Base-by-base conservation (phyloP, 2,113 vertebrate species). In the Amphiprion percula region DNA sequence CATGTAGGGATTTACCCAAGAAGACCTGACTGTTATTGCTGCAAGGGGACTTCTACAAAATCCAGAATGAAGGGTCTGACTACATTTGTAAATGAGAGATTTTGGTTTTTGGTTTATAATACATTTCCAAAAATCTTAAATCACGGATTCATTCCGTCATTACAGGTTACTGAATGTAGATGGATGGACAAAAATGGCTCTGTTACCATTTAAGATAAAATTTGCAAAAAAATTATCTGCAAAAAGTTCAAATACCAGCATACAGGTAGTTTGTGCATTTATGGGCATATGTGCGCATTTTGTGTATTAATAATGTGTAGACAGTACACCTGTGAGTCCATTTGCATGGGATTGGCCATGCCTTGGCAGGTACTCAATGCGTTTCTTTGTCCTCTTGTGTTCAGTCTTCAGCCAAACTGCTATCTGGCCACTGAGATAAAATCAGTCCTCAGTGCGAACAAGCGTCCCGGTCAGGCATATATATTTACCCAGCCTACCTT, bases 361-460 rank as follows among this genome's bases (percentile, higher is more conserved):
- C 23, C 49, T 82, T 79, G 67, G 70, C 74, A 63, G 46, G 55
- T 4, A 24, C 56, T 74, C 33, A 6, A 46, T 46, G 59, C 66
- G 68, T 54, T 52, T 79, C 44, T 80, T 80, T 85, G 67, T 87
- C 76, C 80, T 68, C 67, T 80, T 61, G 33, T 73, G 61, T 69
- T 85, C 44, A 77, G 60, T 87, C 77, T 69, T 76, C 28, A 65
- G 41, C 59, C 60, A 60, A 79, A 68, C 44, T 62, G 2, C 62
- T 81, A 74, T 84, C 77, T 65, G 63, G 66, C 80, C 30, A 54
- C 58, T 59, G 62, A 65, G 93, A 92, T 93, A 92, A 80, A 60
- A 93, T 93, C 90, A 87, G 85, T 83, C 74, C 66, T 84, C 62
- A 44, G 24, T 44, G 80, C 47, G 55, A 87, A 74, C 30, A 53